Conservation (phyloP, 2,888 invertebrate species). For the Anthrax anthrax region DNA sequence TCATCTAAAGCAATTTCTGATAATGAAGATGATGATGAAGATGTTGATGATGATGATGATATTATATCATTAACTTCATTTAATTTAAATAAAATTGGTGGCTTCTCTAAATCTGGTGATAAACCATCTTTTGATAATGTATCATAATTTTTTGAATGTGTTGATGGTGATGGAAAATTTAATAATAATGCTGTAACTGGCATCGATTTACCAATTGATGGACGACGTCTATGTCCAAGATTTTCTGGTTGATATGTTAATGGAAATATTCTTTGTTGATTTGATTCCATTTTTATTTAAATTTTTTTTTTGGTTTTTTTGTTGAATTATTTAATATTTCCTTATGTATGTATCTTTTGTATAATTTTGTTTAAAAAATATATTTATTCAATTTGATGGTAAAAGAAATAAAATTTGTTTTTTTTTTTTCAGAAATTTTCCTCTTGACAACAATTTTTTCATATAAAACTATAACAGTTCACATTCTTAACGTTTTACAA, state of each 20-base stretch:
- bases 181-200: slow-evolving; percentile 29
- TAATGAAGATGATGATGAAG: too few relatives aligned
- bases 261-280: slow-evolving; percentile 17
- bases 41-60: too few relatives aligned
- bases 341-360: too few relatives aligned
- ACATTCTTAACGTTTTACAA: too few relatives aligned
- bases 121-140: slow-evolving; percentile 14
- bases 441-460: too few relatives aligned
- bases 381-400: too few relatives aligned
- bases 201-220: slow-evolving; percentile 31
- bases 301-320: background rate
- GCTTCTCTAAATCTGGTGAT: slow-evolving; percentile 20
- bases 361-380: too few relatives aligned
- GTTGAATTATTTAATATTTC: background rate
- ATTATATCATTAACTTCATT: slow-evolving; percentile 1
- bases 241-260: slow-evolving; percentile 14
- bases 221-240: slow-evolving; percentile 25
- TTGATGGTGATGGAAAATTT: slow-evolving; percentile 20
- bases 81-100: slow-evolving; percentile 22
- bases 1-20: too few relatives aligned
- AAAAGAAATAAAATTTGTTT: too few relatives aligned
- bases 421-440: too few relatives aligned
- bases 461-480: too few relatives aligned
- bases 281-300: background rate
- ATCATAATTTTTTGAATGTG: slow-evolving; percentile 11